These are phyloP conservation scores for Colaptes auratus DNA, from an alignment of 2,113 vertebrate genomes.

Conservation along the genomic window DNA sequence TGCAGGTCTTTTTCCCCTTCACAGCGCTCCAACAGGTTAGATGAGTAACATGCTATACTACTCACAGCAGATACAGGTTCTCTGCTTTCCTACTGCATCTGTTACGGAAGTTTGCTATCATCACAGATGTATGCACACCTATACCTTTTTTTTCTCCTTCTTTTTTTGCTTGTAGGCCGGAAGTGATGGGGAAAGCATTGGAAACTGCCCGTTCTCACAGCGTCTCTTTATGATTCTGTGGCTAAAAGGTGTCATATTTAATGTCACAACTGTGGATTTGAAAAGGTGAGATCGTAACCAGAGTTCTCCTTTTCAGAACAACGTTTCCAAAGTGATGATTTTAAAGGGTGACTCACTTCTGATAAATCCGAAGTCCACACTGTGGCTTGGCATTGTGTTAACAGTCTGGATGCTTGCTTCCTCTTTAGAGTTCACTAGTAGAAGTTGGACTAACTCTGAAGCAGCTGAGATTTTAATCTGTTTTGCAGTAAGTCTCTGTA, in stretches of 20 bases:
- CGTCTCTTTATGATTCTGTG: conserved; percentile 97
- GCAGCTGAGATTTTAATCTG: neutral
- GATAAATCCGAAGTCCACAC: neutral
- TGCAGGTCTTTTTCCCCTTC: too few species aligned
- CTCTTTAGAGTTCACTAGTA: neutral
- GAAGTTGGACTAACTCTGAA: neutral
- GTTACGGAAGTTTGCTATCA: neutral
- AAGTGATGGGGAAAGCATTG: conserved; percentile 91
- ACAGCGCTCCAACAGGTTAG: too few species aligned
- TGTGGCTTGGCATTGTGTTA: neutral
- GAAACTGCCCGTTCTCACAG: conserved; percentile 96
- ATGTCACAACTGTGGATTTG: conserved; percentile 94
- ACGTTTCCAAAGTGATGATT: neutral
- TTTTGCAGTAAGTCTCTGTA: neutral
- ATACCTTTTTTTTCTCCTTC: neutral
- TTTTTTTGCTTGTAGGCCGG: conserved; percentile 80
- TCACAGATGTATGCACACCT: neutral
- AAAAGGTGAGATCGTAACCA: conserved; percentile 82
- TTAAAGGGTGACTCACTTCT: neutral
- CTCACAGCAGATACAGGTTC: neutral
- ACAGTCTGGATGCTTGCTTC: neutral
- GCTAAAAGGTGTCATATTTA: conserved; percentile 96
- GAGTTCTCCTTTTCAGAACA: neutral
- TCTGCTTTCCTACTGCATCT: neutral
- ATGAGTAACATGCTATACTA: neutral